Base-by-base conservation (phyloP, 2,888 invertebrate species). In the Phalangium opilio region DNA sequence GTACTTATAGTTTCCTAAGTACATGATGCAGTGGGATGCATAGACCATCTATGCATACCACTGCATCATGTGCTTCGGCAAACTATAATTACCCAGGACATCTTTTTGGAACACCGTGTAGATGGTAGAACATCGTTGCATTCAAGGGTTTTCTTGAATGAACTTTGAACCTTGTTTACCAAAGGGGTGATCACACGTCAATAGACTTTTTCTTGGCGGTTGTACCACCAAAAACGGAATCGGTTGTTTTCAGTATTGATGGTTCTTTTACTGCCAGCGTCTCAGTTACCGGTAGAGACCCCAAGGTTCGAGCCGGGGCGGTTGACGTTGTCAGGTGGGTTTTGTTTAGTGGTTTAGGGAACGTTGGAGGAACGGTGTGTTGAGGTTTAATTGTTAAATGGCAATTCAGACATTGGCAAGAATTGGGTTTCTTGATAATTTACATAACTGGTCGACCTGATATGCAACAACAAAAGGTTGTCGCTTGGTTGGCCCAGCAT, bases 231-330 rank as follows among this genome's bases (percentile, higher is more conserved):
- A 79, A 83, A 67, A 96, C 96, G 3, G 95, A 95, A 68, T 87
- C 87, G 60, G 82, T 96, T 32, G 93, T 98, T 12, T 99, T 99
- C 70, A 96, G 95, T 67, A 96, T 99, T 61, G 98, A 99, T 65
- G 98, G 98, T 15, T 93, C 95, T 1, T 95, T 98, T 67, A 95
- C 96, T 12, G 95, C 95, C 2, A 95, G 93, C 61, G 84, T 98
- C 65, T 96, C 96, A 10, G 96, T 99, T 11, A 93, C 93, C 44
- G 98, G 96, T 11, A 75, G 84, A 53, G 96, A 98, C 73, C 96
- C 61, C 0, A 93, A 93, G 75, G 95, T 98, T 2, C 73, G 96
- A 61, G 90, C 96, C 1, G 96, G 96, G 3, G 96, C 98, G 40
- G 96, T 98, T 0, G 98, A 98, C 67, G 84, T 98, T 60, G 89